Evolutionary conservation across 1,140 invertebrate species (phyloP).

Genomic region (Dendroctonus valens): DNA sequence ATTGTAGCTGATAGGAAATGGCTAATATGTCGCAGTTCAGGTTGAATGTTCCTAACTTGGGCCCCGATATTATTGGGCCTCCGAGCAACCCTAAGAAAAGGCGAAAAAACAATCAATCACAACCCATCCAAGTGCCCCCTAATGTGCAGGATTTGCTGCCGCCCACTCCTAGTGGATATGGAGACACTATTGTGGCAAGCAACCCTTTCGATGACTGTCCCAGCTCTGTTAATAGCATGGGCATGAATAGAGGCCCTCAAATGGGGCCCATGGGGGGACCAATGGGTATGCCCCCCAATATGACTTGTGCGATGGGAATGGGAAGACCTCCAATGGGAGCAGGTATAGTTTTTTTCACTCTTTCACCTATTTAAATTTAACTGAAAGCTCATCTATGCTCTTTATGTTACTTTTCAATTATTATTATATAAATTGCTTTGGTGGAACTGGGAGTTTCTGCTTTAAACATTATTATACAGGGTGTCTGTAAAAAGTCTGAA

Average conservation of each 20-base stretch:
- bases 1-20: constrained; percentile 51
- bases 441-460: too few relatives aligned
- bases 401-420: background rate
- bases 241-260: constrained; percentile 59
- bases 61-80: constrained; percentile 59
- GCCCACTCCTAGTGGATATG: constrained; percentile 80
- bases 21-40: constrained; percentile 70
- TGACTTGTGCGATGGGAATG: constrained; percentile 56
- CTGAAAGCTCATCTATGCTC: too few relatives aligned
- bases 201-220: constrained; percentile 95
- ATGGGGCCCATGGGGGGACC: constrained; percentile 45
- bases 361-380: too few relatives aligned
- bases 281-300: constrained; percentile 49
- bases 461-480: too few relatives aligned
- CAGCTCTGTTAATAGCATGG: constrained; percentile 60
- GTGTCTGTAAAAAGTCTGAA: too few relatives aligned
- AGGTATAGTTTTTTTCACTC: constrained; percentile 1
- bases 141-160: constrained; percentile 76
- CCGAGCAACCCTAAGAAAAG: constrained; percentile 68
- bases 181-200: constrained; percentile 90
- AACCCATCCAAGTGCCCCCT: constrained; percentile 58
- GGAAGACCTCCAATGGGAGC: constrained; percentile 57
- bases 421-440: background rate
- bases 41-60: constrained; percentile 63
- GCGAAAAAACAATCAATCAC: constrained; percentile 62